These are phyloP conservation scores for Trileptium ribeirensis DNA, from an alignment of 2,888 invertebrate species.

Conservation along the genomic window DNA sequence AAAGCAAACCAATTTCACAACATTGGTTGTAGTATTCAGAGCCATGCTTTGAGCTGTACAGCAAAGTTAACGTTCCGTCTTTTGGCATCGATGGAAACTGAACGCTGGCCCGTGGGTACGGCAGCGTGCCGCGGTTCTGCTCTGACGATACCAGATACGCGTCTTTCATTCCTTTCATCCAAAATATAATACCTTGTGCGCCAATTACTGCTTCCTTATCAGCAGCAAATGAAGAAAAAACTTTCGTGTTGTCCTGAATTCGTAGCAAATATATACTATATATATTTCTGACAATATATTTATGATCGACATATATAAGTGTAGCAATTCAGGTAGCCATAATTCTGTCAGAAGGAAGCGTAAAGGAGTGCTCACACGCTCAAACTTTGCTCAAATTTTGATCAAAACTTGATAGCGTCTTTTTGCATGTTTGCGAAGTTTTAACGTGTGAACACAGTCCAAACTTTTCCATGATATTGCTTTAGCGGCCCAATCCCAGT, in stretches of 20 bases:
- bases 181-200: slow-evolving; percentile 45
- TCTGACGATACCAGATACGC: slow-evolving; percentile 41
- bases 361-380: too few species aligned
- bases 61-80: slow-evolving; percentile 48
- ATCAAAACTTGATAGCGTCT: too few species aligned
- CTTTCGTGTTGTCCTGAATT: not conserved
- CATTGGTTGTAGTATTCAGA: not conserved
- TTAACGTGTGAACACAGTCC: too few species aligned
- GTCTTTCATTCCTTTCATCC: slow-evolving; percentile 39
- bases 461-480: too few species aligned
- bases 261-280: too few species aligned
- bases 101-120: slow-evolving; percentile 50
- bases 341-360: too few species aligned
- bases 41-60: slow-evolving; percentile 36
- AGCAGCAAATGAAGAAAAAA: not conserved
- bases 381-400: too few species aligned
- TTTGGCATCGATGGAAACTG: slow-evolving; percentile 48
- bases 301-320: too few species aligned
- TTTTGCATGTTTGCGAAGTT: too few species aligned
- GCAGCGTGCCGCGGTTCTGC: slow-evolving; percentile 48
- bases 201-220: slow-evolving; percentile 44
- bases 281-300: too few species aligned
- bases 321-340: too few species aligned
- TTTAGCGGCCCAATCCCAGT: too few species aligned
- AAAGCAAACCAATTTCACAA: not conserved